phyloP scores from a whole-genome alignment of 2,888 invertebrate species.

The Polyploca ridens region DNA sequence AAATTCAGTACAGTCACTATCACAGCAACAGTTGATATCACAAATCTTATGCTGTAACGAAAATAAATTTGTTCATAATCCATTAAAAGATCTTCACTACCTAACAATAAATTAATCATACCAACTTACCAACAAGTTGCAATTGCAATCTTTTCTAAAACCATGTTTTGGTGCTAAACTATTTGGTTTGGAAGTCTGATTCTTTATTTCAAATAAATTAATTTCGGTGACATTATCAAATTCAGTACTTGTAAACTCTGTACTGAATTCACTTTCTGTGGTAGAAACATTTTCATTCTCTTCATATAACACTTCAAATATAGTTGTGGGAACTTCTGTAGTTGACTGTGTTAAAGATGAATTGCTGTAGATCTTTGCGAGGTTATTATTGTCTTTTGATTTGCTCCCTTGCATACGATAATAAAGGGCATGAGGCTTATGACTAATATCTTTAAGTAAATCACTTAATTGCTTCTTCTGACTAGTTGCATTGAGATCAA shows the following conservation, averaged over 20 bases:
- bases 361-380: constrained; percentile 46
- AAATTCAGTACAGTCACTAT: constrained; percentile 87
- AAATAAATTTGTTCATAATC: constrained; percentile 18
- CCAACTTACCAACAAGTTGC: constrained; percentile 69
- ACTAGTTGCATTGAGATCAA: constrained; percentile 47
- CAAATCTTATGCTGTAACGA: constrained; percentile 85
- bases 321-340: constrained; percentile 54
- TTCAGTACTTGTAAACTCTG: constrained; percentile 57
- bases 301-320: constrained; percentile 67
- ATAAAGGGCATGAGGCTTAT: constrained; percentile 68
- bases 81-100: no score
- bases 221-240: constrained; percentile 72
- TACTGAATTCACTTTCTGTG: constrained; percentile 51
- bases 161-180: constrained; percentile 43
- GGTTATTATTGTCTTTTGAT: constrained; percentile 25
- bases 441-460: constrained; percentile 52
- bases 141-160: constrained; percentile 52
- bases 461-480: constrained; percentile 48
- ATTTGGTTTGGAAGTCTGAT: constrained; percentile 50
- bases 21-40: constrained; percentile 94
- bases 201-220: constrained; percentile 58
- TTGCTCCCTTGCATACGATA: constrained; percentile 49
- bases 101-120: background rate
- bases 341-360: constrained; percentile 45
- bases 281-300: constrained; percentile 64